Base-by-base conservation (phyloP, 2,797 vertebrate species). In the Tokudaia tokunoshimensis region DNA sequence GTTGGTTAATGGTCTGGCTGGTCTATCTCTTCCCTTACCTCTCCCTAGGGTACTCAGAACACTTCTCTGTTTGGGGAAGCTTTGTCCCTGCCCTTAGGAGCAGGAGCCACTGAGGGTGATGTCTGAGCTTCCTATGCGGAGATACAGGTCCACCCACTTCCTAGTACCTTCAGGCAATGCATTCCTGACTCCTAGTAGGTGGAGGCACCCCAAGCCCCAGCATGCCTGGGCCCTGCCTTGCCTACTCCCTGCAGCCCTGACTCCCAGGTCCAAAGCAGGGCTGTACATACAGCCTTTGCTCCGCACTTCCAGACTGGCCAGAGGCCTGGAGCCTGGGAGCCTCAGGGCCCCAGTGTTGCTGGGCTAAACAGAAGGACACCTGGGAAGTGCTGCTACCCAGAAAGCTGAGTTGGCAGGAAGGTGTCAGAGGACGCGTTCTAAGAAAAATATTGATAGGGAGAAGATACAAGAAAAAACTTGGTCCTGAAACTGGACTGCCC, bases 101-200 rank as follows among this genome's bases (percentile, higher is more conserved):
- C 82, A 86, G 91, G 84, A 85, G 85, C 90, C 93, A 61, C 76
- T 50, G 37, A 61, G 93, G 95, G 76, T 67, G 41, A 93, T 82
- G 84, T 75, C 63, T 87, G 85, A 96, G 91, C 72, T 63, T 41
- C 72, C 81, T 90, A 6, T 7, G n/a, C 78, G n/a, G 80, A 96
- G 82, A 93, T 91, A 17, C 75, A 74, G 67, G 67, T 94, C 85
- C 37, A 0, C 86, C 91, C 67, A 72, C 65, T 91, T 96, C 86
- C 81, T 1, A 7, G 93, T 61, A 94, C 96, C 97, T 76, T 12
- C 63, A 83, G 97, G 97, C 95, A 12, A 75, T 90, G 9, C 98
- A 97, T 98, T 98, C 98, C 96, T 98, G 83, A 95, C 93, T 97
- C n/a, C 85, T 91, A 81, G 88, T 93, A 78, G 94, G 97, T 0